Percentiles rank a stretch among this genome's conserved stretches.
phyloP scores from a whole-genome alignment of 2,888 invertebrate genomes.

The Heliconius charithonia region DNA sequence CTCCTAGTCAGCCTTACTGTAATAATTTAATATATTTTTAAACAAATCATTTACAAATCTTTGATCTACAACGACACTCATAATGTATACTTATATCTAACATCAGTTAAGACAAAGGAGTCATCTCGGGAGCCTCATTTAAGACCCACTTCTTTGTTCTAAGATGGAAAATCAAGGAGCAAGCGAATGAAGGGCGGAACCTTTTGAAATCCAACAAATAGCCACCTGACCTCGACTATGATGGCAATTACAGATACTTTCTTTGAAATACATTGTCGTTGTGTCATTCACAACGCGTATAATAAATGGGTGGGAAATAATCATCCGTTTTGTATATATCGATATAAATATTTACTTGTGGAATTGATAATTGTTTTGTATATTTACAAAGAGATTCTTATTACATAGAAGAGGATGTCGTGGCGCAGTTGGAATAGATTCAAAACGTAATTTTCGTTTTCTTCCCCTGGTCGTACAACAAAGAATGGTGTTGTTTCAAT shows the following conservation, averaged over 20 bases:
- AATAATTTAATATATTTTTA: no score
- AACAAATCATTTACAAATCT: background rate
- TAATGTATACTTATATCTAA: slow-evolving; percentile 28
- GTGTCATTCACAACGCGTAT: slow-evolving; percentile 48
- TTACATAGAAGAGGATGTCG: background rate
- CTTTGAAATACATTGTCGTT: slow-evolving; percentile 64
- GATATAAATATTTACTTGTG: slow-evolving; percentile 19
- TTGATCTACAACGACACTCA: background rate
- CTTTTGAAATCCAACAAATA: slow-evolving; percentile 66
- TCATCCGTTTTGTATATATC: slow-evolving; percentile 7
- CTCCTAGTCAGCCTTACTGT: no score
- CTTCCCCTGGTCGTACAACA: no score
- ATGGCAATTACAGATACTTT: slow-evolving; percentile 70
- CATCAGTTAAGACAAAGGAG: slow-evolving; percentile 55
- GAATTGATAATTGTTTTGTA: slow-evolving; percentile 17
- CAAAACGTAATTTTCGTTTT: no score
- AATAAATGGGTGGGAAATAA: slow-evolving; percentile 24
- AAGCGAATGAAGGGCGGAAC: slow-evolving; percentile 59
- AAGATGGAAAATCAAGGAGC: slow-evolving; percentile 66
- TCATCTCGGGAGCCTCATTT: slow-evolving; percentile 62
- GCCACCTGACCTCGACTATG: slow-evolving; percentile 61
- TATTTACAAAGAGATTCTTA: background rate
- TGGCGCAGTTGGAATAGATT: background rate
- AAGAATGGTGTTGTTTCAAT: no score
- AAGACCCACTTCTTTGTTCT: slow-evolving; percentile 65